Percentiles rank a stretch among this genome's conserved stretches.
Evolutionary conservation across 1,140 invertebrate genomes (phyloP).

Genomic region (Drosophila repletoides): DNA sequence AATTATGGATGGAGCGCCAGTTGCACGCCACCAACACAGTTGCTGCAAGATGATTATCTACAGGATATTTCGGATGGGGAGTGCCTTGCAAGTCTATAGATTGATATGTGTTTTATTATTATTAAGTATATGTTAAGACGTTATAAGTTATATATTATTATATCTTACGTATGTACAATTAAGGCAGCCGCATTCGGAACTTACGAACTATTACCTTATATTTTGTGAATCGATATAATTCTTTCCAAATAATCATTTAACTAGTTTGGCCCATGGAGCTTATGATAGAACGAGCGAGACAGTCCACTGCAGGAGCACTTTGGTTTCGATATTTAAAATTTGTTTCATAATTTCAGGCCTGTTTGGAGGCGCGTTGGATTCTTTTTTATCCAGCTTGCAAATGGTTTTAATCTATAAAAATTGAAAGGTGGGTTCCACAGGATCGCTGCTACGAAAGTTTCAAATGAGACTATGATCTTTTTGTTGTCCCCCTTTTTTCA

Average conservation of each 20-base stretch:
- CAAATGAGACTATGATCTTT: conserved; percentile 42
- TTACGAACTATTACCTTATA: too few relatives aligned
- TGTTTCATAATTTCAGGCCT: conserved; percentile 46
- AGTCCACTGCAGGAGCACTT: conserved; percentile 30
- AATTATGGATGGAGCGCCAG: conserved; percentile 73
- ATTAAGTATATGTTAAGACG: conserved; percentile 21
- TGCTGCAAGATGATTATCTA: conserved; percentile 39
- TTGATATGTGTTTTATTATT: conserved; percentile 19
- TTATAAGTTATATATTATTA: conserved; percentile 6
- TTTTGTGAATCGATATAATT: conserved; percentile 65
- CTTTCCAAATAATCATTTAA: conserved; percentile 41
- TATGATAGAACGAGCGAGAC: conserved; percentile 54
- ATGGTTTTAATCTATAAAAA: conserved; percentile 18
- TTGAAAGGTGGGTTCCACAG: conserved; percentile 43
- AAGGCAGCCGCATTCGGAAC: conserved; percentile 6
- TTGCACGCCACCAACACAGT: conserved; percentile 46
- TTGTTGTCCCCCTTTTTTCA: conserved; percentile 59
- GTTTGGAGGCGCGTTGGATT: conserved; percentile 41
- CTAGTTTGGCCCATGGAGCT: conserved; percentile 29
- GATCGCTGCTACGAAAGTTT: conserved; percentile 25
- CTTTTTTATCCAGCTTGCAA: conserved; percentile 31
- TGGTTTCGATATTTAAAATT: conserved; percentile 29
- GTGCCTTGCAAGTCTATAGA: conserved; percentile 45
- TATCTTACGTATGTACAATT: too few relatives aligned
- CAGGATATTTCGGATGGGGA: conserved; percentile 2